Conservation (phyloP, 2,888 invertebrate species). For the Cosmia pyralina region DNA sequence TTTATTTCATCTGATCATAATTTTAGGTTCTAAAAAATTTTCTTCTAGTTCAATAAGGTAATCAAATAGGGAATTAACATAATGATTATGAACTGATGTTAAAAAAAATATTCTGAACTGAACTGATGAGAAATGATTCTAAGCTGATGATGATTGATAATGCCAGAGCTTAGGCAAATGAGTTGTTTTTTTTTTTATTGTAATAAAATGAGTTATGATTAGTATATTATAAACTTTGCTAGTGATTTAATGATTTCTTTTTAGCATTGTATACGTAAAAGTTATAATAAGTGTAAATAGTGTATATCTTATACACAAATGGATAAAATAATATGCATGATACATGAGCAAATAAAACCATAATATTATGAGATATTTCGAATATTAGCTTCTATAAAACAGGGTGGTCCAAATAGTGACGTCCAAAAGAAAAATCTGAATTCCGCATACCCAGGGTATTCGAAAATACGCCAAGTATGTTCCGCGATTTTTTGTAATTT, state of each 20-base stretch:
- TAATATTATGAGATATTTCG: slow-evolving; percentile 3
- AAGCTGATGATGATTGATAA: background rate
- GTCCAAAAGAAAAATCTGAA: too few relatives aligned
- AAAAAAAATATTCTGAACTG: background rate
- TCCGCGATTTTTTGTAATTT: too few relatives aligned
- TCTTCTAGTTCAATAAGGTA: background rate
- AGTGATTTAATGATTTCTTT: background rate
- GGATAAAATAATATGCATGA: slow-evolving; percentile 52
- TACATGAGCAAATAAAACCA: slow-evolving; percentile 54
- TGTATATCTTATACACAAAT: slow-evolving; percentile 52
- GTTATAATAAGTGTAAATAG: slow-evolving; percentile 1
- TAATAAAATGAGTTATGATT: background rate
- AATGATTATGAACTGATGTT: background rate
- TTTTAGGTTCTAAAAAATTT: background rate
- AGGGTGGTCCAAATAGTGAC: too few relatives aligned
- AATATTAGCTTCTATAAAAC: background rate
- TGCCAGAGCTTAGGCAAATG: too few relatives aligned
- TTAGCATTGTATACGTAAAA: background rate
- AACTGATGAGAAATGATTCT: too few relatives aligned
- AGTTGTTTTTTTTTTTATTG: background rate
- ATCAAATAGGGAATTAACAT: background rate
- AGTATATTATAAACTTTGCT: background rate
- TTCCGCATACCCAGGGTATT: too few relatives aligned
- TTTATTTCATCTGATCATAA: background rate
- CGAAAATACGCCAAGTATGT: too few relatives aligned